Conservation (phyloP, 2,888 invertebrate species). For the Mythimna pallens region DNA sequence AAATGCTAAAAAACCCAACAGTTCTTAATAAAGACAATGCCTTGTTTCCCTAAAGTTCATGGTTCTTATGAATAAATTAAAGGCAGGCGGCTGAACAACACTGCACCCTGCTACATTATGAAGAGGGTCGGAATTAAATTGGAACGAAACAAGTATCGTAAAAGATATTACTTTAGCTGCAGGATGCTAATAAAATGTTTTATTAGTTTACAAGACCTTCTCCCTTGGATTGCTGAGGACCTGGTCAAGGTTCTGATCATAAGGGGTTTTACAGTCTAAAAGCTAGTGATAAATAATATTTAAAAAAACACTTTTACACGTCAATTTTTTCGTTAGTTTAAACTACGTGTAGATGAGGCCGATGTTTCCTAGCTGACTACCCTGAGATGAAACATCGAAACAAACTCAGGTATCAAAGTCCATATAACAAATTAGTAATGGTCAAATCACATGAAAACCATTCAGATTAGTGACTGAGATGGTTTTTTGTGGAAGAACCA, state of each 20-base stretch:
- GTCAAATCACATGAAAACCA: no score
- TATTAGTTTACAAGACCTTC: conserved; percentile 41
- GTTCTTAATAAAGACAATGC: conserved; percentile 37
- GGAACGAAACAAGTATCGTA: conserved; percentile 45
- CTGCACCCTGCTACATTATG: conserved; percentile 42
- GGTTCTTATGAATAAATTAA: conserved; percentile 48
- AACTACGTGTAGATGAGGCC: no score
- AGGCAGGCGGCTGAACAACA: conserved; percentile 11
- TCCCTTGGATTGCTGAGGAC: neutral
- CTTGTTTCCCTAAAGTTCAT: conserved; percentile 23
- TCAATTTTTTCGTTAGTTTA: no score
- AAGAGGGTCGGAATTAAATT: conserved; percentile 48
- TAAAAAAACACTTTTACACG: no score
- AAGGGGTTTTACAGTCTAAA: no score
- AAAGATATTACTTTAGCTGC: conserved; percentile 42
- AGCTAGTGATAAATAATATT: no score
- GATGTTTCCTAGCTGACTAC: no score
- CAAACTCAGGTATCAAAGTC: no score
- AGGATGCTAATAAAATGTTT: conserved; percentile 44
- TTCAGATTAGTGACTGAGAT: no score
- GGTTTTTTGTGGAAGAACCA: no score
- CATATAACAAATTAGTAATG: no score
- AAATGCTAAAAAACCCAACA: conserved; percentile 5
- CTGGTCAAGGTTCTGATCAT: neutral
- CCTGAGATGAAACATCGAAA: no score